phyloP scores from a whole-genome alignment of 2,113 vertebrate species.

The Apodemus speciosus region DNA sequence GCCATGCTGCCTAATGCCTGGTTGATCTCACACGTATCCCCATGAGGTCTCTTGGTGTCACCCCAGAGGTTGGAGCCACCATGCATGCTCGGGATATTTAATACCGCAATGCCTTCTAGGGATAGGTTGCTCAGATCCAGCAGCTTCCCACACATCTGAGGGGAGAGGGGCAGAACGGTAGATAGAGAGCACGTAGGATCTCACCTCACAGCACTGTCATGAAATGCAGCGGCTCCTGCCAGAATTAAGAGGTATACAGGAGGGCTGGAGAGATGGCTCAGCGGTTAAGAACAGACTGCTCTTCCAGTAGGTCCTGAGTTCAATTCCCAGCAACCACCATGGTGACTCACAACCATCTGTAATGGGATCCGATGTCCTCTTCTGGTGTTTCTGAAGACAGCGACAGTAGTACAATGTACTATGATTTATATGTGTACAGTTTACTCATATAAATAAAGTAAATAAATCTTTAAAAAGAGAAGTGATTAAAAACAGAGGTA shows the following conservation, averaged over 20 bases:
- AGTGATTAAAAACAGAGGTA: not conserved
- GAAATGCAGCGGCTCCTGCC: not conserved
- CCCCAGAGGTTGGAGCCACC: slow-evolving; percentile 97
- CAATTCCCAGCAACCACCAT: too few relatives aligned
- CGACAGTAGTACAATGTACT: too few relatives aligned
- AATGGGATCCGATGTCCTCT: too few relatives aligned
- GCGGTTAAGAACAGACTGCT: too few relatives aligned
- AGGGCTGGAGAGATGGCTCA: not conserved
- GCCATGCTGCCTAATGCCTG: slow-evolving; percentile 81
- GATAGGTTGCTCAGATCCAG: slow-evolving; percentile 88
- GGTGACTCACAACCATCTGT: too few relatives aligned
- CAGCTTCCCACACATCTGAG: slow-evolving; percentile 89
- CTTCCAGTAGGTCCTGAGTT: too few relatives aligned
- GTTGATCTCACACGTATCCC: slow-evolving; percentile 78
- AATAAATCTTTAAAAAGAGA: too few relatives aligned
- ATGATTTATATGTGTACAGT: too few relatives aligned
- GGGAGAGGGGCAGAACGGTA: not conserved
- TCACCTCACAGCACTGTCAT: not conserved
- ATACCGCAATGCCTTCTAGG: slow-evolving; percentile 90
- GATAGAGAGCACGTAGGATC: not conserved
- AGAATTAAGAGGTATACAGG: slow-evolving; percentile 24
- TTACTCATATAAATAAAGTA: too few relatives aligned
- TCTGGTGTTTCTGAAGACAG: too few relatives aligned
- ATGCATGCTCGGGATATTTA: slow-evolving; percentile 97
- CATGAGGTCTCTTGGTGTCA: slow-evolving; percentile 87